Evolutionary conservation across 2,113 vertebrate genomes (phyloP).

Genomic region (Oostethus manadensis): DNA sequence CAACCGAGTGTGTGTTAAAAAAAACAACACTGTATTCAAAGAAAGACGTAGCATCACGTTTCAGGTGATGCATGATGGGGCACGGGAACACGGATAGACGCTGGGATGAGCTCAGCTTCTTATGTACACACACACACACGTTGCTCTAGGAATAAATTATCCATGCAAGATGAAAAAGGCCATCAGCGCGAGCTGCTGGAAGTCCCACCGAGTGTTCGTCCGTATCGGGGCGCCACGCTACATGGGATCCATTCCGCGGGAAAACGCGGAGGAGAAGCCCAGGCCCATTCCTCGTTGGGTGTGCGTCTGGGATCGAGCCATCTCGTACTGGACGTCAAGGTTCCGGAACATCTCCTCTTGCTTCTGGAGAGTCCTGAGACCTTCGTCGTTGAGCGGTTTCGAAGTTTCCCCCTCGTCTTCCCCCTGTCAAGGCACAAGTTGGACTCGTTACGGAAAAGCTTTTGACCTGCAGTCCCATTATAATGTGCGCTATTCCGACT

Average conservation of each 20-base stretch:
- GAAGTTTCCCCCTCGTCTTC: slow-evolving; percentile 83
- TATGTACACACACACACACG: slow-evolving; percentile 86
- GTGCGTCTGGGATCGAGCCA: slow-evolving; percentile 97
- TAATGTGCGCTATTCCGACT: no score
- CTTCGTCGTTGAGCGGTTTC: slow-evolving; percentile 84
- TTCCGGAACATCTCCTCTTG: slow-evolving; percentile 97
- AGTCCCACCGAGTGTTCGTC: slow-evolving; percentile 48
- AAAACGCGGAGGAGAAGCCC: slow-evolving; percentile 93
- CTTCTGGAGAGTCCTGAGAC: slow-evolving; percentile 91
- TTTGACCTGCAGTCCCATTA: no score
- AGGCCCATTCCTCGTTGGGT: slow-evolving; percentile 98
- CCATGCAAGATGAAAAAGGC: slow-evolving; percentile 83
- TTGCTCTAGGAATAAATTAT: slow-evolving; percentile 87
- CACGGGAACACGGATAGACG: slow-evolving; percentile 72
- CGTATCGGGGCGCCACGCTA: slow-evolving; percentile 75
- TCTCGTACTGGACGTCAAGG: slow-evolving; percentile 95
- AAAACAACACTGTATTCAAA: slow-evolving; percentile 53
- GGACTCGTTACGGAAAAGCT: neutral
- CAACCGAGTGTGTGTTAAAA: slow-evolving; percentile 53
- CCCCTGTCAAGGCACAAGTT: slow-evolving; percentile 53
- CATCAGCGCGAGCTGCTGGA: slow-evolving; percentile 85
- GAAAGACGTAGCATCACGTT: slow-evolving; percentile 37
- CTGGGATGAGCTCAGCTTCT: slow-evolving; percentile 84
- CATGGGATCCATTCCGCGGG: slow-evolving; percentile 92
- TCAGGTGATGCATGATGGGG: slow-evolving; percentile 60